A percentile compares a stretch with the other conserved stretches of the same genome.
Conservation (phyloP, 2,888 invertebrate species). For the Galerucella pusilla region DNA sequence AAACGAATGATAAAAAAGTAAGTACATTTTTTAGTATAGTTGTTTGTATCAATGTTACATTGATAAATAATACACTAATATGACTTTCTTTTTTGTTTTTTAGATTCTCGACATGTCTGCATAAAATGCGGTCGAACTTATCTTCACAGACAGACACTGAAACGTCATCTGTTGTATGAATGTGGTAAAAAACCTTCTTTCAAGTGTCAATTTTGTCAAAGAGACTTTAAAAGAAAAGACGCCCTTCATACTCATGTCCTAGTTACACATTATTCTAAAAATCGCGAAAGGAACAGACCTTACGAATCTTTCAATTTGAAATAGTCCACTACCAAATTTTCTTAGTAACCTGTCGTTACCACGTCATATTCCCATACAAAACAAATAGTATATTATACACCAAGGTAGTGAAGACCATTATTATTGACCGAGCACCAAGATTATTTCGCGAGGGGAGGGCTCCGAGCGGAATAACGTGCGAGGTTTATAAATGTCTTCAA, state of each 20-base stretch:
- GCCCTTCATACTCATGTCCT: constrained; percentile 42
- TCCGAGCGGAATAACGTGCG: too few relatives aligned
- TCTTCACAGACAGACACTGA: constrained; percentile 58
- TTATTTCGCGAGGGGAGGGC: too few relatives aligned
- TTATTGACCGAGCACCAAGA: too few relatives aligned
- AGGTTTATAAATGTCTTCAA: too few relatives aligned
- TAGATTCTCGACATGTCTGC: constrained; percentile 55
- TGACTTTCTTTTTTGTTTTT: constrained; percentile 24
- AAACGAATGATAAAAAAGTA: too few relatives aligned
- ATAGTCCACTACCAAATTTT: too few relatives aligned
- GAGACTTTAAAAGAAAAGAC: constrained; percentile 45
- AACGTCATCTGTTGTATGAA: constrained; percentile 48
- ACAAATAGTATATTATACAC: too few relatives aligned
- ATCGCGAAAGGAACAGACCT: constrained; percentile 24
- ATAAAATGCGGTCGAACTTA: constrained; percentile 63
- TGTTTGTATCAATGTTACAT: too few relatives aligned
- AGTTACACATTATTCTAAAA: constrained; percentile 44
- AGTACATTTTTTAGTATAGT: too few relatives aligned
- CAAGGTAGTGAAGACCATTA: too few relatives aligned
- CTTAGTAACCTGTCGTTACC: too few relatives aligned
- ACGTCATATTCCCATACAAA: too few relatives aligned
- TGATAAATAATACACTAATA: neutral
- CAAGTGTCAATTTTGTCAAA: constrained; percentile 48
- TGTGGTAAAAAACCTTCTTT: constrained; percentile 53
- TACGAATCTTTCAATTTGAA: neutral